phyloP scores from a whole-genome alignment of 2,797 vertebrate genomes.

The Lycodopsis pacificus region DNA sequence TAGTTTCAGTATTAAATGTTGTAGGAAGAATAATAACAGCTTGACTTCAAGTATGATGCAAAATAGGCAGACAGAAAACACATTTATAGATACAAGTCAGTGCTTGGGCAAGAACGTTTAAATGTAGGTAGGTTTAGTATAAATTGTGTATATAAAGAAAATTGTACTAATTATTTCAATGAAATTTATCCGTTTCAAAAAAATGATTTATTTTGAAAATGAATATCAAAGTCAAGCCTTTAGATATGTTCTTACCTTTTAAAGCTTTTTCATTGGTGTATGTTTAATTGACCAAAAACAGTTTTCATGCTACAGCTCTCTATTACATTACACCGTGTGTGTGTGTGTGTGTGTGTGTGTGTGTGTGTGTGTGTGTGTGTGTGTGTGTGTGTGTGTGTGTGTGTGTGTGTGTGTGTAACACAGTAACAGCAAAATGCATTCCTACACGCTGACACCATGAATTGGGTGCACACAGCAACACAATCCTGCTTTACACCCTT shows the following conservation, averaged over 20 bases:
- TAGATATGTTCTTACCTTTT: constrained; percentile 8
- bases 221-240: constrained; percentile 3
- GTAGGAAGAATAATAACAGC: constrained; percentile 27
- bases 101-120: not conserved
- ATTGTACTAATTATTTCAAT: not conserved
- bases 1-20: constrained; percentile 24
- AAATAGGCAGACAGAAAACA: constrained; percentile 13
- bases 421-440: constrained; percentile 7
- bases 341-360: too few relatives aligned
- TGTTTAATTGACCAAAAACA: not conserved
- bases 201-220: not conserved
- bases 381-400: too few relatives aligned
- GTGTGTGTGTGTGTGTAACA: not conserved
- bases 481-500: not conserved
- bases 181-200: not conserved
- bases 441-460: constrained; percentile 2
- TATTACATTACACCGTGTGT: not conserved
- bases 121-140: not conserved
- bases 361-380: too few relatives aligned
- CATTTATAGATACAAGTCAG: not conserved
- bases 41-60: constrained; percentile 5
- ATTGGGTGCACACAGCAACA: not conserved
- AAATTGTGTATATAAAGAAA: not conserved
- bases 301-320: constrained; percentile 1
- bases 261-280: not conserved